Percentiles rank a stretch among this genome's conserved stretches.
These are phyloP conservation scores for Eristalis pertinax DNA, from an alignment of 2,888 invertebrate species.

Conservation along the genomic window DNA sequence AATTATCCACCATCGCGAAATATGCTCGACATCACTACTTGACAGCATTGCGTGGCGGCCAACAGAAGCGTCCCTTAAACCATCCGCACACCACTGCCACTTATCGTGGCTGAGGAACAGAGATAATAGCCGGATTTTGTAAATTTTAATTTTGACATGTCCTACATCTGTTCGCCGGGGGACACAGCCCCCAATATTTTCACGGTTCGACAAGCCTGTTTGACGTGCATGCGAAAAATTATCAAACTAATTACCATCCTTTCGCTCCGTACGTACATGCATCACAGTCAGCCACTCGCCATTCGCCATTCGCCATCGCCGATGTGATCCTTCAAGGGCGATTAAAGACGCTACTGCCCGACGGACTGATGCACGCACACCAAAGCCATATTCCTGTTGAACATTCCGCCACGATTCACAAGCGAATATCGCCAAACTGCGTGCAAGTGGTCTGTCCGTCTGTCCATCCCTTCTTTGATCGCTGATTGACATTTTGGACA, in stretches of 20 bases:
- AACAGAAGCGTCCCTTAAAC: conserved; percentile 36
- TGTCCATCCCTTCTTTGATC: conserved; percentile 50
- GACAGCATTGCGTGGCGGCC: conserved; percentile 41
- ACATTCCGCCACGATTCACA: conserved; percentile 31
- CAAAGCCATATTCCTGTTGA: conserved; percentile 21
- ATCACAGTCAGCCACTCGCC: not conserved
- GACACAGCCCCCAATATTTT: conserved; percentile 63
- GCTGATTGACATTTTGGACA: conserved; percentile 70
- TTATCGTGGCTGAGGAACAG: conserved; percentile 36
- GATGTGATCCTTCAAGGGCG: conserved; percentile 58
- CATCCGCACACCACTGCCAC: conserved; percentile 29
- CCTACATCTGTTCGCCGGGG: conserved; percentile 67
- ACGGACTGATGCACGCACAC: conserved; percentile 56
- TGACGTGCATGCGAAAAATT: conserved; percentile 71
- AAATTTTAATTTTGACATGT: conserved; percentile 68
- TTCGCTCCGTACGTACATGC: conserved; percentile 52
- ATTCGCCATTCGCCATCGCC: not conserved
- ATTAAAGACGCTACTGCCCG: conserved; percentile 43
- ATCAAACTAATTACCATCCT: conserved; percentile 67
- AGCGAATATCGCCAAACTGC: conserved; percentile 68
- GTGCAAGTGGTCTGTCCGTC: conserved; percentile 61
- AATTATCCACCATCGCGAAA: conserved; percentile 53
- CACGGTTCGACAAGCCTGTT: conserved; percentile 65
- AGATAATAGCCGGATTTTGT: conserved; percentile 70
- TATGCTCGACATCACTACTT: conserved; percentile 37